These are phyloP conservation scores for Casuarius casuarius DNA, from an alignment of 2,113 vertebrate species.

Conservation along the genomic window DNA sequence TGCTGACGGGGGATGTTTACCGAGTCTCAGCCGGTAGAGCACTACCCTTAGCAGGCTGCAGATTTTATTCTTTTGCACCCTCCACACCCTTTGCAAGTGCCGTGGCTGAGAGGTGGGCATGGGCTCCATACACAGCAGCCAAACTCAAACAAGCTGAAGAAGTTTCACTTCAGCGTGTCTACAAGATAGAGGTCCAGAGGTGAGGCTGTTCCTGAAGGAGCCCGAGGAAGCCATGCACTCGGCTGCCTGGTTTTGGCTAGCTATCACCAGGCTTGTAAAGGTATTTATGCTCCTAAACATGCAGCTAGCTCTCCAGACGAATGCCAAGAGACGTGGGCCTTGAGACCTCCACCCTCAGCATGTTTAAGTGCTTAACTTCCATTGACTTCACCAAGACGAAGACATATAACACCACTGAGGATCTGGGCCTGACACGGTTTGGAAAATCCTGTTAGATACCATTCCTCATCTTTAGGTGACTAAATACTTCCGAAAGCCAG, in stretches of 20 bases:
- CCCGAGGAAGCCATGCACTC: neutral
- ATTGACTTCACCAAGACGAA: neutral
- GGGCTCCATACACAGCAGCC: neutral
- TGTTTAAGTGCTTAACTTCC: neutral
- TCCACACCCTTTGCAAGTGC: neutral
- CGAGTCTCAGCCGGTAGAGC: neutral
- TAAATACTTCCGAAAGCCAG: neutral
- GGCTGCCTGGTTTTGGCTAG: neutral
- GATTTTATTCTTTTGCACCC: neutral
- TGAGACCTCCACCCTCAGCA: neutral
- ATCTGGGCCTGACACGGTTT: neutral
- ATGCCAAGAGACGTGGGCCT: neutral
- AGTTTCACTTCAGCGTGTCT: fast-evolving
- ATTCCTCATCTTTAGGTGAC: neutral
- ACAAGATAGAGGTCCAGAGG: fast-evolving
- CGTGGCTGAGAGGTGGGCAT: neutral
- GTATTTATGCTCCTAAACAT: neutral
- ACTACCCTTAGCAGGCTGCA: neutral
- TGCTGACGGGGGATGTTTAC: neutral
- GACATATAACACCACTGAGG: neutral
- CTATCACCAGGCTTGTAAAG: neutral
- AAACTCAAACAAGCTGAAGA: fast-evolving
- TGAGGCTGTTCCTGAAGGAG: neutral
- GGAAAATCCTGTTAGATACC: neutral
- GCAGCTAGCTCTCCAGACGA: too few species aligned